phyloP scores from a whole-genome alignment of 2,888 invertebrate genomes.

The Hypercompe scribonia region DNA sequence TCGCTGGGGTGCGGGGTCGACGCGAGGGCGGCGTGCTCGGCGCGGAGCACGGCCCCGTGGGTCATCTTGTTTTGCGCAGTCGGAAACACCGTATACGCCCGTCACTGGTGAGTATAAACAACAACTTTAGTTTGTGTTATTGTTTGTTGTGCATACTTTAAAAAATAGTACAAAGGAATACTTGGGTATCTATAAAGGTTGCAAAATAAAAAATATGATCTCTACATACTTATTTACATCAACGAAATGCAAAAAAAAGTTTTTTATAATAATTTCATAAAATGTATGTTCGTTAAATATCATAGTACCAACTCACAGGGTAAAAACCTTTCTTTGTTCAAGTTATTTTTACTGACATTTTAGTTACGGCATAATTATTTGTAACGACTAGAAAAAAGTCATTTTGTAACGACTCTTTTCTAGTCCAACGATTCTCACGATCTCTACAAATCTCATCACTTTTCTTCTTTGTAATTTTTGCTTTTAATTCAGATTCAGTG shows the following conservation, averaged over 20 bases:
- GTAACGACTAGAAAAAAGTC: too few relatives aligned
- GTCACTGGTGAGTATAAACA: constrained; percentile 60
- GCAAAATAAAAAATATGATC: neutral
- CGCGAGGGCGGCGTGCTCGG: constrained; percentile 34
- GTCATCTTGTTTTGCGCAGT: constrained; percentile 73
- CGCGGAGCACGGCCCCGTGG: constrained; percentile 44
- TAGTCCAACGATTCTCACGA: neutral
- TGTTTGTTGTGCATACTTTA: neutral
- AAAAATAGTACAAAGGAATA: neutral
- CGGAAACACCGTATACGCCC: constrained; percentile 78
- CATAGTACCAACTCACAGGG: neutral
- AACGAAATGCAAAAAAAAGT: neutral
- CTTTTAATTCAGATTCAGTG: neutral
- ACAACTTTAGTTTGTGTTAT: neutral
- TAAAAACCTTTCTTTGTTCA: neutral
- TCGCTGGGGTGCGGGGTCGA: constrained; percentile 17
- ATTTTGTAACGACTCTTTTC: neutral
- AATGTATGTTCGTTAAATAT: neutral
- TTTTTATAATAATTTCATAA: neutral
- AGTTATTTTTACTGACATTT: neutral
- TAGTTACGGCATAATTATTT: neutral
- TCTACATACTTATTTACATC: neutral
- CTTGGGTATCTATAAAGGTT: neutral
- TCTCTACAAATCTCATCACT: neutral
- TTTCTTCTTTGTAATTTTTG: neutral